Evolutionary conservation across 2,797 vertebrate genomes (phyloP), one percentile per base, ranked within the genome.

Genomic region (Euphonia xanthogaster): DNA sequence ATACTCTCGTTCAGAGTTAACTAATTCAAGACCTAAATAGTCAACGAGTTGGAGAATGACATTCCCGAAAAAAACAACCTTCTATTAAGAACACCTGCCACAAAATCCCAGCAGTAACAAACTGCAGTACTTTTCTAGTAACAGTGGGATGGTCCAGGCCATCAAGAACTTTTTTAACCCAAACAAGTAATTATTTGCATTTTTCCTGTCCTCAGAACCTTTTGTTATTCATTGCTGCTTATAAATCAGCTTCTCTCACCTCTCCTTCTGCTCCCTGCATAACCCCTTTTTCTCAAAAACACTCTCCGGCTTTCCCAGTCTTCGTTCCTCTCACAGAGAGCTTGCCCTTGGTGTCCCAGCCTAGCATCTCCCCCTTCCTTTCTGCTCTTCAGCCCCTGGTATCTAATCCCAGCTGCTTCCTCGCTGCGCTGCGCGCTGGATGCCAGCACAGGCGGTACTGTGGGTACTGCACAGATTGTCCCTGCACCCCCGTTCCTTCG

Each of bases 381-480:
- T 54, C 51, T 2, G 27, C 42, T 67, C 73, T 25, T 37, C 86
- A 81, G 42, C 28, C 45, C 16, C 58, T 58, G 58, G 30, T 78
- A 51, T 75, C 8, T 75, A 66, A 42, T 15, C 67, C 23, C 74
- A 58, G 44, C 18, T 4, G 0, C 47, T 57, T 84, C 88, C 86
- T 88, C 54, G 61, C 79, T 57, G 53, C 0, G 19, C 65, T 61
- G 37, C 2, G 60, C n/a, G 0, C 57, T 45, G 80, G 44, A 2
- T 88, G 91, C 91, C 94, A 86, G n/a, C 12, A 7, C 40, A 51
- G 76, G 39, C 58, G 11, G 87, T 20, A 8, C 74, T 14, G 72
- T 7, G 19, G 27, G 79, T 30, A 24, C 70, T 0, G 47, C 78
- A 90, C 94, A 92, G 80, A 62, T 13, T 61, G 90, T 84, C 48